Conservation (phyloP, 2,888 invertebrate species). For the Marronus borbonicus region DNA sequence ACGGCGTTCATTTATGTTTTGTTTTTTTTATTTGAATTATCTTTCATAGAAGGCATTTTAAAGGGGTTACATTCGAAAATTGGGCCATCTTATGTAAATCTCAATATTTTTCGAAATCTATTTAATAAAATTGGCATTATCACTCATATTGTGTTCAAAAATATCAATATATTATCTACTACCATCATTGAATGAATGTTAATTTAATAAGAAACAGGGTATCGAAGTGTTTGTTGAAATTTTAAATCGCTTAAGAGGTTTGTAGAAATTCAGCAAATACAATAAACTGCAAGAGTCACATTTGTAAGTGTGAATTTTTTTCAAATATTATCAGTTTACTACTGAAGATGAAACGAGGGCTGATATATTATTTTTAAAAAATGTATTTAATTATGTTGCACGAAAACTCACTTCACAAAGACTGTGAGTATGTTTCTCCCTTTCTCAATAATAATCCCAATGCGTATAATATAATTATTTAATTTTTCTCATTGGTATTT, state of each 20-base stretch:
- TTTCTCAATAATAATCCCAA: not conserved
- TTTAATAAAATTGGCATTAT: not conserved
- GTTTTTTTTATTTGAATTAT: too few relatives aligned
- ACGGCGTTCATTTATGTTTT: too few relatives aligned
- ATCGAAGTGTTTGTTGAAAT: slow-evolving; percentile 32
- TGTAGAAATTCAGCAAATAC: slow-evolving; percentile 17
- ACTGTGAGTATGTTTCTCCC: not conserved
- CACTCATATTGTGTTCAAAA: slow-evolving; percentile 1
- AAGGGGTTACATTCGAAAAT: too few relatives aligned
- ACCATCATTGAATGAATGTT: not conserved
- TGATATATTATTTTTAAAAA: slow-evolving; percentile 9
- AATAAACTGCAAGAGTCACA: not conserved
- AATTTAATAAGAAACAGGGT: slow-evolving; percentile 21
- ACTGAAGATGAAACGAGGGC: not conserved
- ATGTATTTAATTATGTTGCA: slow-evolving; percentile 14
- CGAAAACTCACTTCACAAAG: not conserved
- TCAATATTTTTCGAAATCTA: not conserved
- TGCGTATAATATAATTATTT: slow-evolving; percentile 26
- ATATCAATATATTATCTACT: not conserved
- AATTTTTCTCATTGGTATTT: slow-evolving; percentile 47
- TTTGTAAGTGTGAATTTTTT: not conserved
- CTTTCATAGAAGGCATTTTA: too few relatives aligned
- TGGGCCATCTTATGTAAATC: too few relatives aligned
- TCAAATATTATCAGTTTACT: not conserved
- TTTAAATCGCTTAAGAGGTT: not conserved